Evolutionary conservation across 2,797 vertebrate species (phyloP).

Genomic region (Fringilla coelebs): DNA sequence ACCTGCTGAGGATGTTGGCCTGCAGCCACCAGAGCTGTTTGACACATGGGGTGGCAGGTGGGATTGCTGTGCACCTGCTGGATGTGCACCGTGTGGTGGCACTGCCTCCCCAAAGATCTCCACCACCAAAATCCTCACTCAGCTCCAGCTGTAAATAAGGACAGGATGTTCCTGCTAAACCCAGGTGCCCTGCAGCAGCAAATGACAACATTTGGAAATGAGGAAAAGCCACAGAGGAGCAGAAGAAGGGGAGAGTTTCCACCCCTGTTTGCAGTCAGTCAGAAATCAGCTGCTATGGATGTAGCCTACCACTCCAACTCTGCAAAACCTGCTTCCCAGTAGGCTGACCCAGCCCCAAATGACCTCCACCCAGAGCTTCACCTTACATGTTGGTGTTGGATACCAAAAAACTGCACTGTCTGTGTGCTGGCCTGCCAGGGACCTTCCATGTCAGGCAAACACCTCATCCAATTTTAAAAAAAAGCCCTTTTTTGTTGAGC

Average conservation of each 20-base stretch:
- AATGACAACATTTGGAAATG: not conserved
- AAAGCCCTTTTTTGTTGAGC: not conserved
- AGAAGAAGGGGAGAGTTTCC: not conserved
- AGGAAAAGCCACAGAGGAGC: not conserved
- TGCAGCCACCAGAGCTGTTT: not conserved
- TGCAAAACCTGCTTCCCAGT: not conserved
- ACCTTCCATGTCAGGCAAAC: not conserved
- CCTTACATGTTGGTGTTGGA: fast-evolving
- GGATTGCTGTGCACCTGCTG: not conserved
- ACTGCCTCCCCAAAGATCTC: not conserved
- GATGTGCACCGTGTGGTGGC: not conserved
- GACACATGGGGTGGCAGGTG: fast-evolving
- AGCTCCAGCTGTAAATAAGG: not conserved
- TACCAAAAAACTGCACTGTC: not conserved
- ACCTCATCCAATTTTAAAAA: fast-evolving
- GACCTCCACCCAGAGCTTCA: not conserved
- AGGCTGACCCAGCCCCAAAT: not conserved
- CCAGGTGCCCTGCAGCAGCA: not conserved
- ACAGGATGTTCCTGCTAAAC: not conserved
- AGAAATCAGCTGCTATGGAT: not conserved
- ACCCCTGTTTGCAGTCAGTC: not conserved
- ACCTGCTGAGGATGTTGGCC: not conserved
- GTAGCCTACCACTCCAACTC: not conserved
- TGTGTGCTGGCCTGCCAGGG: not conserved
- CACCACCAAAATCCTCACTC: not conserved